phyloP scores from a whole-genome alignment of 2,888 invertebrate species.

The Meghimatium bilineatum region DNA sequence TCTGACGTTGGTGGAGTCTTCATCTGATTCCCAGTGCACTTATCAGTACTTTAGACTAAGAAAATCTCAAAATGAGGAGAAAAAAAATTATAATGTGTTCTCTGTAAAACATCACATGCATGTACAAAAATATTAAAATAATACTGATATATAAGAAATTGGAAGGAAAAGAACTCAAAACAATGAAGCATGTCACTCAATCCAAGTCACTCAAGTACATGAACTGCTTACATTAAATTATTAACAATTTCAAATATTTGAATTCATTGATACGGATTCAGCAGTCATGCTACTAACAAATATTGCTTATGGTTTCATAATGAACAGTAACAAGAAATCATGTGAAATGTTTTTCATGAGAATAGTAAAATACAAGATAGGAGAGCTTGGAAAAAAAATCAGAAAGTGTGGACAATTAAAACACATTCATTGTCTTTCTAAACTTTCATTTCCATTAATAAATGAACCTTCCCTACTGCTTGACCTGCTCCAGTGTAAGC shows the following conservation, averaged over 20 bases:
- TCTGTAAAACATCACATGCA: no score
- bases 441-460: constrained; percentile 38
- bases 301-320: not conserved
- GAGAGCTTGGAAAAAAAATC: not conserved
- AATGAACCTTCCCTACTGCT: constrained; percentile 44
- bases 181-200: no score
- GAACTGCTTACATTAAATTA: not conserved
- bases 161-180: no score
- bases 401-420: not conserved
- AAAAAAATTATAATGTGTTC: no score
- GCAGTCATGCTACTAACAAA: not conserved
- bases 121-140: no score
- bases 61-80: no score
- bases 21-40: no score
- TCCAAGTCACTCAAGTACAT: not conserved
- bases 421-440: not conserved
- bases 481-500: constrained; percentile 43
- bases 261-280: not conserved
- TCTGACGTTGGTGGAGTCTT: no score
- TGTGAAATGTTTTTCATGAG: not conserved
- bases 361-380: not conserved
- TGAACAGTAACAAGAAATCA: not conserved
- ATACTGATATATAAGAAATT: no score
- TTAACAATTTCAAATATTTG: not conserved
- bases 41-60: no score